phyloP scores from a whole-genome alignment of 2,888 invertebrate species.

The Tetragonula carbonaria region DNA sequence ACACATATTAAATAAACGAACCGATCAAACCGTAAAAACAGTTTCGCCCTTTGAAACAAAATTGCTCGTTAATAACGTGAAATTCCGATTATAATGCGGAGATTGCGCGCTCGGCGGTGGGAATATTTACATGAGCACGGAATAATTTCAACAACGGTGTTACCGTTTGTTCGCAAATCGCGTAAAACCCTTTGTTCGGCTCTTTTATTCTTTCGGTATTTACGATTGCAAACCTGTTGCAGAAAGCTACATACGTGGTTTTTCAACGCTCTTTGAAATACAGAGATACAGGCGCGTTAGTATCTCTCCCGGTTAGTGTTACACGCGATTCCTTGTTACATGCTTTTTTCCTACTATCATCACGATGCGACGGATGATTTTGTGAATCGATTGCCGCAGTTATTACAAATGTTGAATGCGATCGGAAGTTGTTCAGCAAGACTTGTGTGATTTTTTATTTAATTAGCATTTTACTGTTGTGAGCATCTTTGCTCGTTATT shows the following conservation, averaged over 20 bases:
- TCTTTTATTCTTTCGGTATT: background rate
- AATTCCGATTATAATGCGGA: background rate
- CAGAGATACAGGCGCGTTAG: background rate
- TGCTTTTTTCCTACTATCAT: background rate
- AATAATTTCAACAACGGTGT: background rate
- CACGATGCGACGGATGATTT: background rate
- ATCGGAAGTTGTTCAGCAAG: too few species aligned
- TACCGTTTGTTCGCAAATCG: background rate
- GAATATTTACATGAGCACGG: background rate
- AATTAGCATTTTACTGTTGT: too few species aligned
- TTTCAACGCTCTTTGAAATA: background rate
- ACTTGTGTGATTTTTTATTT: too few species aligned
- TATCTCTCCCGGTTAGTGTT: background rate
- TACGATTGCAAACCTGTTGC: background rate
- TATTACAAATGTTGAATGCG: too few species aligned
- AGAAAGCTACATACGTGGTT: background rate
- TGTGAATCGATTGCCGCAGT: background rate
- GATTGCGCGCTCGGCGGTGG: too few species aligned
- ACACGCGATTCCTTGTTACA: background rate
- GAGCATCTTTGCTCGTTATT: too few species aligned
- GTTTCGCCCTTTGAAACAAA: background rate
- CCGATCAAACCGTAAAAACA: background rate
- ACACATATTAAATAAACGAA: background rate
- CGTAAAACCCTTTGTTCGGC: background rate
- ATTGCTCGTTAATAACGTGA: background rate